Evolutionary conservation across 92 coral and sea anemone species (phyloP), one percentile per base, ranked within the genome.

Genomic region (Paramuricea clavata): DNA sequence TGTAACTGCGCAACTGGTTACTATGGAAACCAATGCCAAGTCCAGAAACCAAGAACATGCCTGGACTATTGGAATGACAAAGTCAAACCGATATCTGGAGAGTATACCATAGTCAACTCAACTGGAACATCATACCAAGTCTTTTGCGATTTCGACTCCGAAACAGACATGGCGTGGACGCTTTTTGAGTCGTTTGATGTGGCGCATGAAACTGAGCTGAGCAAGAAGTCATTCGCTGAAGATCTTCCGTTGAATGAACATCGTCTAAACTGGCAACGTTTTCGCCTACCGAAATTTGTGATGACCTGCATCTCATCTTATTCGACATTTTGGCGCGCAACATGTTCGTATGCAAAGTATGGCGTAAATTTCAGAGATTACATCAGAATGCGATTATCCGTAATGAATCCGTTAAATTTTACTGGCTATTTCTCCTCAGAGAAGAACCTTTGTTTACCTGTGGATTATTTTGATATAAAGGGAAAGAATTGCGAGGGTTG

Each of bases 91-190:
- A 8, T 49, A 0, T 74, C 81, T 23, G 27, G 81, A 43, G 81
- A 74, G 6, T 74, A 74, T 16, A 74, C 17, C 32, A 23, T 74
- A 8, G 81, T 42, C 49, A 61, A 49, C 39, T 22, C 49, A 8
- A 12, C 33, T 12, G 81, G 81, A 49, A 74, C 17, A 17, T 23
- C 62, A 21, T 74, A 43, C 32, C 3, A 43, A 28, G 62, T 74
- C 49, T 74, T 74, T 27, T 74, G 81, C 50, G 81, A 74, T 31
- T 74, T 74, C 50, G 81, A 74, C 62, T 74, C 81, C 31, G 81
- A 74, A 26, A 61, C 23, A 17, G 41, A 28, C 16, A 49, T 74
- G 54, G 81, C 81, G 8, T 74, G 81, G 81, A 74, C 81, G 5
- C 27, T 74, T 52, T 27, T 74, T 74, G 17, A 74, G 39, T 74